Conservation (phyloP, 2,113 vertebrate genomes). For the Nyctereutes procyonoides region DNA sequence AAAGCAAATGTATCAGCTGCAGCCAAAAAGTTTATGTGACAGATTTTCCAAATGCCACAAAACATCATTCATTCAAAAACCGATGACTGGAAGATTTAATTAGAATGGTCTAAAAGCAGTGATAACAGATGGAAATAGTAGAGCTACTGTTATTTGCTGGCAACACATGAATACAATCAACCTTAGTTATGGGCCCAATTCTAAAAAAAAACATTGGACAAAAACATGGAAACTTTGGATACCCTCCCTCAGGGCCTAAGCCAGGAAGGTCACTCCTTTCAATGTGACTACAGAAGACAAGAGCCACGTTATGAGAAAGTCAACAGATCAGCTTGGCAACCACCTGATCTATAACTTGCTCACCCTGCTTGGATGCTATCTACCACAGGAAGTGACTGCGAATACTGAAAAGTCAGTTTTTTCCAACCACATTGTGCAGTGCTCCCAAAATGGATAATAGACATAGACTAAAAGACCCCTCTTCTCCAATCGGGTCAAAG, state of each 20-base stretch:
- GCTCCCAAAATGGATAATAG: background rate
- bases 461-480: background rate
- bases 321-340: too few species aligned
- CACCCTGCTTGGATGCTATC: background rate
- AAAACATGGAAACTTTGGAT: background rate
- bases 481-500: background rate
- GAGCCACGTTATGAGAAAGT: too few species aligned
- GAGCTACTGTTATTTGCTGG: background rate
- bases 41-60: slow-evolving; percentile 74
- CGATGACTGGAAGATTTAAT: slow-evolving; percentile 75
- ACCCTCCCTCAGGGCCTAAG: background rate
- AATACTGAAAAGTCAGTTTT: background rate
- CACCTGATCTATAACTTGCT: background rate
- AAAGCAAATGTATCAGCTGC: slow-evolving; percentile 64
- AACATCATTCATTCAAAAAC: slow-evolving; percentile 77
- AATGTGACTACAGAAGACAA: background rate
- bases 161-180: background rate
- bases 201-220: background rate
- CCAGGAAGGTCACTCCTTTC: background rate
- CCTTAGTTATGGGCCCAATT: background rate
- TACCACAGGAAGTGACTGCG: background rate
- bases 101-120: slow-evolving; percentile 62
- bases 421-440: background rate
- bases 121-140: slow-evolving; percentile 72
- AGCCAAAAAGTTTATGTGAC: slow-evolving; percentile 73